A percentile compares a stretch with the other conserved stretches of the same genome.
Conservation (phyloP, 2,888 invertebrate species). For the Acholoe squamosa region DNA sequence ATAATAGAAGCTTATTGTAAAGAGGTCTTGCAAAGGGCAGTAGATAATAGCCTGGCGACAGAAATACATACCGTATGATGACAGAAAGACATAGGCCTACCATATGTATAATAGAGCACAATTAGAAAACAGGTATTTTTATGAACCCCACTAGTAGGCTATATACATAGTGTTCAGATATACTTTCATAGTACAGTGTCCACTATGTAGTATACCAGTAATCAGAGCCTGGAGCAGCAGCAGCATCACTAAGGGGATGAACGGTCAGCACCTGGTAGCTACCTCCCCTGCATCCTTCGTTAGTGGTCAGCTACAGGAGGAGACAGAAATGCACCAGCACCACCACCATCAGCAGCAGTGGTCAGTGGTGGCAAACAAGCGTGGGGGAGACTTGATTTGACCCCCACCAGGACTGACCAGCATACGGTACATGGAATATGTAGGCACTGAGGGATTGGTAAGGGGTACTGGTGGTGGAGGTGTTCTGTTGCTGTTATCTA, state of each 20-base stretch:
- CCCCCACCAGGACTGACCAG: slow-evolving; percentile 21
- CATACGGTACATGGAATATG: slow-evolving; percentile 33
- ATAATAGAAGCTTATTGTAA: too few species aligned
- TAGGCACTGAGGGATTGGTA: not conserved
- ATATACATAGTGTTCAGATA: too few species aligned
- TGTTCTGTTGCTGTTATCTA: too few species aligned
- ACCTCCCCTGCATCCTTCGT: not conserved
- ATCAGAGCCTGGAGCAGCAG: not conserved
- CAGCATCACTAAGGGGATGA: not conserved
- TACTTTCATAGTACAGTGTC: not conserved
- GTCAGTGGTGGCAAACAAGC: slow-evolving; percentile 10
- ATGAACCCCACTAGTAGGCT: too few species aligned
- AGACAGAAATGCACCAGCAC: not conserved
- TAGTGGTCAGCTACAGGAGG: not conserved
- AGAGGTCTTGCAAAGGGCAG: too few species aligned
- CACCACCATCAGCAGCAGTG: too few species aligned
- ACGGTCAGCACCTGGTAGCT: not conserved
- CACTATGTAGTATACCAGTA: not conserved
- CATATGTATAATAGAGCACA: too few species aligned
- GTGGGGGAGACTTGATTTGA: slow-evolving; percentile 12
- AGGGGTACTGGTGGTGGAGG: not conserved
- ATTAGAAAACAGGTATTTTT: too few species aligned
- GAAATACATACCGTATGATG: too few species aligned
- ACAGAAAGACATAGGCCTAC: too few species aligned
- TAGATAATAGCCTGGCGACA: too few species aligned